Base-by-base conservation (phyloP, 2,888 invertebrate genomes). In the Hoplodrina ambigua region DNA sequence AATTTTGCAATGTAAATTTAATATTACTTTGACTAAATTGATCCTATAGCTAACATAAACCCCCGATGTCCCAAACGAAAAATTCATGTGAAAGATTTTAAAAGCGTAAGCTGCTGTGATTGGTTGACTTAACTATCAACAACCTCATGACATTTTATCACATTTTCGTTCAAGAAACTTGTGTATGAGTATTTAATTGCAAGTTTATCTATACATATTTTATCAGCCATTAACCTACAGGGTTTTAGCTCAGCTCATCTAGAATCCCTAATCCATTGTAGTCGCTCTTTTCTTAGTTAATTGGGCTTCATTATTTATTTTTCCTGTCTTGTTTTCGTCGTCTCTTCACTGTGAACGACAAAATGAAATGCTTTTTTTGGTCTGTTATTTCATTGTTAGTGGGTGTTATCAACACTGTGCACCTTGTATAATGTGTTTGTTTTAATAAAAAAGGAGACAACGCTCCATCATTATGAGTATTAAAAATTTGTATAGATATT, bases 271-370 rank as follows among this genome's bases (percentile, higher is more conserved):
- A 70, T 69, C 80, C 82, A 55, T 69, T 70, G 82, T 76, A 78
- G 78, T 76, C 70, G 79, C 83, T 88, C 87, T 86, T 89, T 88
- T 86, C 88, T 87, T 88, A 88, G 87, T 89, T 92, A 91, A 92
- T 93, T 92, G 89, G 90, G 83, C 85, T 88, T 86, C 88, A 90
- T 92, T 92, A 91, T 91, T 92, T 92, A 90, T 90, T 89, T 88
- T 89, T 85, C 85, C 72, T 82, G 82, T 79, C 85, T 88, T 89
- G 85, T 90, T 90, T 89, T 89, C 88, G 86, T 82, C 86, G 84
- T 87, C 84, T 86, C 84, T 86, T 88, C 85, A 82, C 86, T 84
- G 83, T 79, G 80, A 89, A 88, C 81, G 88, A 84, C 88, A 84
- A 87, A 90, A 90, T 88, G 85, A 89, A 89, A 89, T 82, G 85